phyloP scores from a whole-genome alignment of 2,113 vertebrate species.

The Solenodon paradoxus region DNA sequence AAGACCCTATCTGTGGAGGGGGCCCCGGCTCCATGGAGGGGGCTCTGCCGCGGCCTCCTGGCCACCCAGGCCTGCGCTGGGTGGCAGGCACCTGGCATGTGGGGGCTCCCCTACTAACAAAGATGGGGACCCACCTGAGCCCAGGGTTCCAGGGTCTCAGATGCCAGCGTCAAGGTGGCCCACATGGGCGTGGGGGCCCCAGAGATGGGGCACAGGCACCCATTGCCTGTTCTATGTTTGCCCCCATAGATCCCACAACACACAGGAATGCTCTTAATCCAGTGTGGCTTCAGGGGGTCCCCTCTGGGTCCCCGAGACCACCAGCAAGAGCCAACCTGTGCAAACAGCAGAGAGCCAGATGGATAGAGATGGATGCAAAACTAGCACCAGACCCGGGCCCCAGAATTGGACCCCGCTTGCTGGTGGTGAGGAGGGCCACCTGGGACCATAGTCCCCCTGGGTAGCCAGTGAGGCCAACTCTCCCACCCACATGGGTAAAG shows the following conservation, averaged over 20 bases:
- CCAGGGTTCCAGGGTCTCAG: background rate
- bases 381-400: background rate
- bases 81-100: background rate
- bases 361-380: background rate
- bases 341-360: background rate
- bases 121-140: background rate
- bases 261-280: background rate
- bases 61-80: background rate
- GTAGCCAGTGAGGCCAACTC: background rate
- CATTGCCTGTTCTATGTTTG: background rate
- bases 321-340: background rate
- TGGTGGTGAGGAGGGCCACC: background rate
- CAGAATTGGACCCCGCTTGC: background rate
- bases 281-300: background rate
- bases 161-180: background rate
- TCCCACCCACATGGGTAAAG: background rate
- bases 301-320: background rate
- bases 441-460: background rate
- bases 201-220: background rate
- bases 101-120: background rate
- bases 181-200: fast-evolving
- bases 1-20: background rate
- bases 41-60: background rate
- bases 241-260: background rate
- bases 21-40: fast-evolving